Evolutionary conservation across 2,888 invertebrate genomes (phyloP).

Genomic region (Pyralis farinalis): DNA sequence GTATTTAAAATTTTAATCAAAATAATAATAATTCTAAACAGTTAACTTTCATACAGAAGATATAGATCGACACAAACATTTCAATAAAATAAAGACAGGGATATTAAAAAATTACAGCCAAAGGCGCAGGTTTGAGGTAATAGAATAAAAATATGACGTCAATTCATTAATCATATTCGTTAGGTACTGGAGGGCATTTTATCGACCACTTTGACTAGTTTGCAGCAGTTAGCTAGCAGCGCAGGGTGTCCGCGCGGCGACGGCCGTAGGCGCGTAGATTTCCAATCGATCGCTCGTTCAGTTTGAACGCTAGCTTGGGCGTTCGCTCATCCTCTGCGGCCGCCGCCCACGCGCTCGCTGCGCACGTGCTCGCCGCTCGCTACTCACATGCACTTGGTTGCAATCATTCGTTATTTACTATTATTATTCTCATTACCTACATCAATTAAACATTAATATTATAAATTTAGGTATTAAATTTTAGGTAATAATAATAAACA

Average conservation of each 20-base stretch:
- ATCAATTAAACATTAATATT: constrained; percentile 81
- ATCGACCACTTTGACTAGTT: constrained; percentile 66
- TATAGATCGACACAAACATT: constrained; percentile 64
- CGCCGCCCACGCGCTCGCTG: constrained; percentile 15
- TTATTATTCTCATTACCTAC: constrained; percentile 76
- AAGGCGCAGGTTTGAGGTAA: constrained; percentile 77
- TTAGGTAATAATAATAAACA: constrained; percentile 82
- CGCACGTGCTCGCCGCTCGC: constrained; percentile 50
- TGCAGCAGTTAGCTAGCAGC: constrained; percentile 43
- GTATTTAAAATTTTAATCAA: constrained; percentile 73
- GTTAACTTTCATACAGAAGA: constrained; percentile 58
- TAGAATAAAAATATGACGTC: constrained; percentile 78
- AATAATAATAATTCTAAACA: constrained; percentile 48
- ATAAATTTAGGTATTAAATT: constrained; percentile 80
- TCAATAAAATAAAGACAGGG: constrained; percentile 77
- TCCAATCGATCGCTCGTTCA: constrained; percentile 23
- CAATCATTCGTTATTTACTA: constrained; percentile 75
- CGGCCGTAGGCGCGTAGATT: constrained; percentile 23
- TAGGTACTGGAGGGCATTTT: constrained; percentile 67
- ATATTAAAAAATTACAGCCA: constrained; percentile 71
- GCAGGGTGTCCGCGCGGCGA: constrained; percentile 29
- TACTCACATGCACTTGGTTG: constrained; percentile 68
- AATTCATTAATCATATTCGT: constrained; percentile 79
- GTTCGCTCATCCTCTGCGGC: not conserved
- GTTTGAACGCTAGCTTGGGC: constrained; percentile 15